Evolutionary conservation across 2,888 invertebrate species (phyloP), one percentile per base, ranked within the genome.

Genomic region (Lysandra coridon): DNA sequence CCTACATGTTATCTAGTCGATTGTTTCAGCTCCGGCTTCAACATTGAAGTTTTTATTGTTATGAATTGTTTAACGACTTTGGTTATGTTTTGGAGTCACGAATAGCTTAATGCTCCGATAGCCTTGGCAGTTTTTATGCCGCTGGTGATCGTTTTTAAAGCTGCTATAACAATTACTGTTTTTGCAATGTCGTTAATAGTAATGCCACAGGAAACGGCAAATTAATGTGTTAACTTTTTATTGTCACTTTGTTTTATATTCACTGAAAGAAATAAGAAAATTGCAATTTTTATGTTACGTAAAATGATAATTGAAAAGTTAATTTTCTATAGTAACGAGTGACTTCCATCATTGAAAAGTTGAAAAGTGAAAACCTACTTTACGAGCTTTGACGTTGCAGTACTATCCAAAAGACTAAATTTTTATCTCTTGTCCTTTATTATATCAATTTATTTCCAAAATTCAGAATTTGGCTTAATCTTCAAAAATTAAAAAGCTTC

Each of bases 1-100:
- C 90, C 90, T 90, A 91, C 91, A 91, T 92, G 91, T 91, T 92
- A 89, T 89, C 88, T 86, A 89, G 87, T 90, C 89, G 91, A 91
- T 92, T 90, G 88, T 86, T 85, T 86, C 85, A 87, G 84, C 74
- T 86, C 85, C 87, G 86, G 87, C 84, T 87, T 82, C 82, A 83
- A 85, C 86, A 88, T 86, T 90, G 90, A 91, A 89, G 87, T 90
- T 91, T 92, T 92, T 92, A 93, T 92, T 91, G 89, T 89, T 89
- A 91, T 92, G 89, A 92, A 93, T 93, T 89, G 90, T 90, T 90
- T 88, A 85, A 86, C 85, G 84, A 84, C 83, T 79, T 40, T 78
- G 30, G 73, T 78, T 79, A 75, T 80, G 60, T 78, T 64, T 79
- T 76, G 79, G 53, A 78, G 76, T 78, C 78, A 79, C 74, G 73